Conservation (phyloP, 2,797 vertebrate genomes). For the Crax fasciolata region DNA sequence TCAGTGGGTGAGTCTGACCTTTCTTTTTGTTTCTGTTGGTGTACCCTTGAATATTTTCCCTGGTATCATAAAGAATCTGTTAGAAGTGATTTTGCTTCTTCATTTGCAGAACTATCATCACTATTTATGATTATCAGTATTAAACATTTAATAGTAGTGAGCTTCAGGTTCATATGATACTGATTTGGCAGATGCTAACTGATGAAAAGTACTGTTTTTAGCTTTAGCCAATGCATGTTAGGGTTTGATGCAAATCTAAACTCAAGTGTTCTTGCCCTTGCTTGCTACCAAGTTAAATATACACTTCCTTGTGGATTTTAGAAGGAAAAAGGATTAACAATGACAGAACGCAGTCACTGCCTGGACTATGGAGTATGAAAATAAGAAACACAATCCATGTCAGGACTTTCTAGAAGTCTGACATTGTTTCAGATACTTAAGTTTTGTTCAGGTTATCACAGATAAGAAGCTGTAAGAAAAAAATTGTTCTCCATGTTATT, state of each 20-base stretch:
- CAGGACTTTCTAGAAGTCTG: too few relatives aligned
- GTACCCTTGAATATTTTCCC: too few relatives aligned
- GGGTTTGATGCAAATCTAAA: neutral
- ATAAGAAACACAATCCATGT: neutral
- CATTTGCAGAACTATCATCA: too few relatives aligned
- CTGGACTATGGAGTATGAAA: neutral
- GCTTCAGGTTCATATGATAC: neutral
- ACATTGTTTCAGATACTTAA: neutral
- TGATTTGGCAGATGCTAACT: neutral
- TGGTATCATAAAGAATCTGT: too few relatives aligned
- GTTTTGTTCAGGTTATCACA: neutral
- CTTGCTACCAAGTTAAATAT: neutral
- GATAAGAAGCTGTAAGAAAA: neutral
- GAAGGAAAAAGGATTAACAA: too few relatives aligned
- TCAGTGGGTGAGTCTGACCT: too few relatives aligned
- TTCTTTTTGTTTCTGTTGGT: too few relatives aligned
- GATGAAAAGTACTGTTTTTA: neutral
- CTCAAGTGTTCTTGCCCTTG: neutral
- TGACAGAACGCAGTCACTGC: neutral
- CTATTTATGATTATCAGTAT: neutral
- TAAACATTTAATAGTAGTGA: neutral
- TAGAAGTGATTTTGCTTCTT: too few relatives aligned
- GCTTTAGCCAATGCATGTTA: neutral
- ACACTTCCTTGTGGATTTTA: neutral
- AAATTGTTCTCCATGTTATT: neutral